phyloP scores from a whole-genome alignment of 1,140 invertebrate genomes.

The Aphis craccivora region DNA sequence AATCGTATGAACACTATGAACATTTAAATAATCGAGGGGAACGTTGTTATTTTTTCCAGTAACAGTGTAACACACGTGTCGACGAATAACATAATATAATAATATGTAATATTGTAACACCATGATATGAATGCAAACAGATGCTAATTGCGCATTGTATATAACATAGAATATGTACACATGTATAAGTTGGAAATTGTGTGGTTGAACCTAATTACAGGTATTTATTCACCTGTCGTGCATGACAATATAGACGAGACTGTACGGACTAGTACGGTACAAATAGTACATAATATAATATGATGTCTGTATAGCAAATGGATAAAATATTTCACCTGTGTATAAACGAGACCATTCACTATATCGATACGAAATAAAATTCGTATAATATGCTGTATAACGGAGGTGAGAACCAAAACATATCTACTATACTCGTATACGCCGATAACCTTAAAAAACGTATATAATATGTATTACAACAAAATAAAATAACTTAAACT shows the following conservation, averaged over 20 bases:
- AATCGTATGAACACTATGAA: background rate
- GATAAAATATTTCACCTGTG: conserved; percentile 26
- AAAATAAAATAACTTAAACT: background rate
- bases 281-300: background rate
- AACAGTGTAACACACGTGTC: conserved; percentile 38
- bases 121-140: background rate
- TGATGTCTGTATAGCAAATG: background rate
- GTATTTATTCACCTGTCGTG: conserved; percentile 34
- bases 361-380: background rate
- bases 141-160: conserved; percentile 38
- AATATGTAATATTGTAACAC: background rate
- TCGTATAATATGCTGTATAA: background rate
- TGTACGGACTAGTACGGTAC: background rate
- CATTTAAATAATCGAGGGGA: background rate
- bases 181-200: background rate
- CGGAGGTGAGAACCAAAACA: background rate
- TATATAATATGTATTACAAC: no score
- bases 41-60: conserved; percentile 15
- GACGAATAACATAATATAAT: background rate
- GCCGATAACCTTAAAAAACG: background rate
- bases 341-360: background rate
- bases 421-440: background rate
- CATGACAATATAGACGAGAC: background rate
- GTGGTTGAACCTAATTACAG: conserved; percentile 14
- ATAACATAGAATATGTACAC: background rate